Evolutionary conservation across 1,140 invertebrate species (phyloP), one percentile per base, ranked within the genome.

Genomic region (Heliconius nattereri): DNA sequence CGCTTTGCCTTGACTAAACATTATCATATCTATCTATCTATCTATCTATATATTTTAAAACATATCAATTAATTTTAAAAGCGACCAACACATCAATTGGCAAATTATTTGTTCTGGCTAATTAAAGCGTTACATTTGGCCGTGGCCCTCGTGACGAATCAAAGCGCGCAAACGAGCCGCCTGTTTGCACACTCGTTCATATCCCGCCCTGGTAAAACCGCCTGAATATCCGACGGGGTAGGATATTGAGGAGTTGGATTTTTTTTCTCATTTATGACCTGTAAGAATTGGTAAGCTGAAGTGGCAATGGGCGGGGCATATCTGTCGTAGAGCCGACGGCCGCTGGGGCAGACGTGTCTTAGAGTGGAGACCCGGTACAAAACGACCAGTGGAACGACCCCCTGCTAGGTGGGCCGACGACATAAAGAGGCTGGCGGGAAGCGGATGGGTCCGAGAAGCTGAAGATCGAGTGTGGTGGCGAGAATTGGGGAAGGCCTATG

Each of bases 181-280:
- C 74, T 93, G 92, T 93, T 93, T 93, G 89, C 90, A 84, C 84
- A 87, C 91, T 93, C 89, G 91, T 93, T 93, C 88, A 92, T 93
- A 92, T 92, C 90, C 90, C 83, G 85, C 81, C 85, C 83, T 82
- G 84, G 81, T 88, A 86, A 87, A 90, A 91, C 90, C 91, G 86
- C 88, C 77, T 76, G 85, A 89, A 90, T 91, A 92, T 89, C 90
- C 89, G 52, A 79, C 70, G 71, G 40, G 86, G 13, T 82, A 35
- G 26, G 16, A 16, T 73, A 73, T 1, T 80, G 71, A 84, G 86
- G 89, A 91, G 40, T 16, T 45, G 40, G 40, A 3, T 45, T 45
- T 45, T 16, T 35, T 6, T 32, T 35, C 32, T 35, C 6, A 6
- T 35, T 35, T 7, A n/a, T n/a, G n/a, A n/a, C n/a, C n/a, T n/a